A percentile compares a stretch with the other conserved stretches of the same genome.
These are phyloP conservation scores for Stichodactyla mertensii DNA, from an alignment of 64 coral and sea anemone species.

Conservation along the genomic window DNA sequence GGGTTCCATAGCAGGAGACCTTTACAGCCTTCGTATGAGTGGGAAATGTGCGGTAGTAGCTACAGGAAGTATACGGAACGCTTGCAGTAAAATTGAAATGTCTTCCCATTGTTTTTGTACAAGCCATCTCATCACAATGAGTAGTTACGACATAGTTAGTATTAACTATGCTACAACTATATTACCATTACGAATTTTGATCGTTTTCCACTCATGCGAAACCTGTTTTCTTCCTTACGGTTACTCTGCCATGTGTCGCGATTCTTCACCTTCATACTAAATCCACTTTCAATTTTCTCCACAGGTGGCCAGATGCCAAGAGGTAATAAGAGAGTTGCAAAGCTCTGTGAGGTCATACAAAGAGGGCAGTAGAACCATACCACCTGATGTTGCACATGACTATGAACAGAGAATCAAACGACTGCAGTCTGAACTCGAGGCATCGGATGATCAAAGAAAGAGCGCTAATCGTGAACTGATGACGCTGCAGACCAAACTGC, in stretches of 20 bases:
- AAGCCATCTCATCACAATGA: no score
- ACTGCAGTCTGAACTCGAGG: slow-evolving; percentile 73
- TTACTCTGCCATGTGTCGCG: neutral
- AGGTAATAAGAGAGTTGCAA: slow-evolving; percentile 79
- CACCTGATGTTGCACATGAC: slow-evolving; percentile 63
- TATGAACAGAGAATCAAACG: slow-evolving; percentile 73
- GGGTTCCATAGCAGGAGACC: no score
- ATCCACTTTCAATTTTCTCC: neutral
- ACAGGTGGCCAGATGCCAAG: slow-evolving; percentile 79
- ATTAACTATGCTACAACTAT: no score
- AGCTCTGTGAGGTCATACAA: slow-evolving; percentile 42
- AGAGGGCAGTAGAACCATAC: slow-evolving; percentile 23
- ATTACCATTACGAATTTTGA: no score
- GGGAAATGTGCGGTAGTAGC: no score
- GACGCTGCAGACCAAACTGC: slow-evolving; percentile 63
- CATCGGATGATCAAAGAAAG: slow-evolving; percentile 52
- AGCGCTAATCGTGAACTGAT: slow-evolving; percentile 58
- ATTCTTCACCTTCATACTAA: neutral
- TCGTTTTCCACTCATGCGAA: no score
- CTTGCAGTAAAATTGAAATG: no score
- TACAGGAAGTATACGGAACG: no score
- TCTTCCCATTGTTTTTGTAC: no score
- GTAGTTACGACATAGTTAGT: no score
- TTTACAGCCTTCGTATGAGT: no score
- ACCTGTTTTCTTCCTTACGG: no score